phyloP scores from a whole-genome alignment of 2,113 vertebrate species.

The Mugil cephalus region DNA sequence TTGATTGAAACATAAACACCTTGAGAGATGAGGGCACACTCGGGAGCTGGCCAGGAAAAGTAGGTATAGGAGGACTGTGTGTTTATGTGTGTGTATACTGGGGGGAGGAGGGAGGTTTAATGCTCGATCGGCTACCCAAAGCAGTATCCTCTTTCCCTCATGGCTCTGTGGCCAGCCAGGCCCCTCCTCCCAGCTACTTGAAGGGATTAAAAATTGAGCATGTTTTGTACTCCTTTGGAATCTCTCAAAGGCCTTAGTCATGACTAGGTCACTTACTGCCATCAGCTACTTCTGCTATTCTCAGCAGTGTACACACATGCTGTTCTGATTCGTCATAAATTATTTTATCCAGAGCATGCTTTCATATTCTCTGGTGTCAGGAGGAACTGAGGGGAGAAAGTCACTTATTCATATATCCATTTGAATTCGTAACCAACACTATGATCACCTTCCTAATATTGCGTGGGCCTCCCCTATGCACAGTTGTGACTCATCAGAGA shows the following conservation, averaged over 20 bases:
- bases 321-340: constrained; percentile 53
- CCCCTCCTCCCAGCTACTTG: constrained; percentile 34
- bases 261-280: constrained; percentile 73
- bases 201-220: constrained; percentile 71
- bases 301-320: constrained; percentile 53
- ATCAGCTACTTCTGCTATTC: constrained; percentile 67
- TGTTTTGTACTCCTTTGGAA: constrained; percentile 64
- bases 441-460: too few species aligned
- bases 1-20: constrained; percentile 85
- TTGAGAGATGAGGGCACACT: constrained; percentile 66
- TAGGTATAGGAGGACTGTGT: constrained; percentile 19
- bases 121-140: constrained; percentile 23
- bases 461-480: too few species aligned
- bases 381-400: not conserved
- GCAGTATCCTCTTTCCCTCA: constrained; percentile 23
- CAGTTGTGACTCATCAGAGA: too few species aligned
- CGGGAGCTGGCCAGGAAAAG: constrained; percentile 42
- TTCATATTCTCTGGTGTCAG: constrained; percentile 19
- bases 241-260: constrained; percentile 63
- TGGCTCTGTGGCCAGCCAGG: constrained; percentile 10
- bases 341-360: constrained; percentile 35
- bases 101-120: constrained; percentile 33
- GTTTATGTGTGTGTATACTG: constrained; percentile 17
- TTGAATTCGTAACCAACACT: not conserved
- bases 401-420: constrained; percentile 10